Evolutionary conservation across 1,140 invertebrate species (phyloP).

Genomic region (Drosophila ananassae): DNA sequence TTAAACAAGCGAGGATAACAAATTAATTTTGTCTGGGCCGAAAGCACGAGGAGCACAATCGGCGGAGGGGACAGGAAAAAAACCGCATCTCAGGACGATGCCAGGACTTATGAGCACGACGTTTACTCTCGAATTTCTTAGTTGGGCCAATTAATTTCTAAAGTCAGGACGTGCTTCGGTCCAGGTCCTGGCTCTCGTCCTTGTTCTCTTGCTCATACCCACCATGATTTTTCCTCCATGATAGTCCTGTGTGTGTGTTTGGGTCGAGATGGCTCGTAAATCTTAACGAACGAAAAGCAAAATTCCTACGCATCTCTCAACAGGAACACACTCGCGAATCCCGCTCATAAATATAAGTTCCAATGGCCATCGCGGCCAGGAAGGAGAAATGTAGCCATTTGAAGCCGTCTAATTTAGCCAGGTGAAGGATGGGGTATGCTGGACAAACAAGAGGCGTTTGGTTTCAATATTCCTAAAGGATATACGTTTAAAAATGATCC

Average conservation of each 20-base stretch:
- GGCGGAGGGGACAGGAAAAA: constrained; percentile 23
- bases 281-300: constrained; percentile 78
- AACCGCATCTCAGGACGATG: constrained; percentile 64
- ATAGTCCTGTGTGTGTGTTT: constrained; percentile 26
- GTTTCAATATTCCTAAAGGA: not conserved
- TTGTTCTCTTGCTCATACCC: not conserved
- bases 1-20: constrained; percentile 83
- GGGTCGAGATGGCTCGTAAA: constrained; percentile 64
- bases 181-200: constrained; percentile 7
- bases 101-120: constrained; percentile 76
- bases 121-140: constrained; percentile 81
- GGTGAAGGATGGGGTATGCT: constrained; percentile 5
- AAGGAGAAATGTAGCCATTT: constrained; percentile 8
- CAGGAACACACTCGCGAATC: constrained; percentile 57
- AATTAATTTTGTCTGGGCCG: constrained; percentile 78
- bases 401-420: constrained; percentile 27
- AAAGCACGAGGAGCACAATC: constrained; percentile 13
- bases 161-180: constrained; percentile 63
- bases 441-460: not conserved
- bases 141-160: constrained; percentile 83
- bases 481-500: too few species aligned
- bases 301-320: constrained; percentile 74
- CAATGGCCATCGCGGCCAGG: constrained; percentile 40
- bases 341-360: constrained; percentile 77
- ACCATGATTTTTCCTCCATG: not conserved